Base-by-base conservation (phyloP, 2,797 vertebrate genomes). In the Chrysocyon brachyurus region DNA sequence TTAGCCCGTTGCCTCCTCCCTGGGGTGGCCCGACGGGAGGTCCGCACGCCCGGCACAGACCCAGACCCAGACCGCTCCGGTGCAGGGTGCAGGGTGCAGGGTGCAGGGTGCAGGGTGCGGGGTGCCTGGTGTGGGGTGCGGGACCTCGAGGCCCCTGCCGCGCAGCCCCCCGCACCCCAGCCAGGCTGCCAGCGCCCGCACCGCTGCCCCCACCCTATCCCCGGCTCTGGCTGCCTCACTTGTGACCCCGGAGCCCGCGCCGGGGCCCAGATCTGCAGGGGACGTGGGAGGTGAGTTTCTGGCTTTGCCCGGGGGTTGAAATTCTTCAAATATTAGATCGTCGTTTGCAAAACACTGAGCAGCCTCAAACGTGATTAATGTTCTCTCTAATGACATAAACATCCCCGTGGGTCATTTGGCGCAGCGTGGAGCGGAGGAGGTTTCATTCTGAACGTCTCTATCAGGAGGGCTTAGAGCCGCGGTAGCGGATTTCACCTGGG, bases 41-140 rank as follows among this genome's bases (percentile, higher is more conserved):
- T 2, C 11, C 15, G 28, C 4, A 9, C 12, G 52, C 22, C 3
- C 9, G 6, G 2, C 1, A 24, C 49, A 33, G 21, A 31, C 2
- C 56, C 49, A 33, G 21, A 31, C 2, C 56, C 66, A 72, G 19
- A 61, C 4, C 28, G n/a, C n/a, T 15, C 59, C 9, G 6, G 19
- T 31, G 40, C 40, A 6, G 40, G 40, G 40, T 6, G 40, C 40
- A 5, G 40, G 40, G 40, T 1, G 40, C 40, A 5, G 40, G 40
- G 40, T 6, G 40, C 40, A 5, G 6, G 40, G 40, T 6, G 40
- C 40, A 4, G 40, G 40, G 40, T 5, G 40, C 40, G 1, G 40
- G 40, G 40, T 6, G 40, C 40, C 5, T 5, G 40, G 40, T 6
- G 40, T 1, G 40, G 40, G 40, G 40, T 6, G 40, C 40, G 40